These are phyloP conservation scores for Irena cyanogastra DNA, from an alignment of 2,113 vertebrate species.

Conservation along the genomic window DNA sequence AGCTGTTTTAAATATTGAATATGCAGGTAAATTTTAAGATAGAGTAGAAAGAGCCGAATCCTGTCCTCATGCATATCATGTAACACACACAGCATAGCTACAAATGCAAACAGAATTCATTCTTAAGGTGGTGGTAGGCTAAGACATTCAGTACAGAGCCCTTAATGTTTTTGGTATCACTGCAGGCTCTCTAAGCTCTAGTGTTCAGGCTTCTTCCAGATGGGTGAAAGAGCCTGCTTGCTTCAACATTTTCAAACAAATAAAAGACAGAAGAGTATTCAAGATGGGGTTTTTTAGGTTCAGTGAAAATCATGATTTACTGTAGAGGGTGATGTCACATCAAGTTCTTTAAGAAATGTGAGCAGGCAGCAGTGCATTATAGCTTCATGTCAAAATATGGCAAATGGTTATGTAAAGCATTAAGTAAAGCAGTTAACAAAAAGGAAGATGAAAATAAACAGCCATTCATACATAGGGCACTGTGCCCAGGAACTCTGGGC, in stretches of 20 bases:
- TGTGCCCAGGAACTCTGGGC: conserved; percentile 50
- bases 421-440: conserved; percentile 41
- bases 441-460: conserved; percentile 56
- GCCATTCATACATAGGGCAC: conserved; percentile 9
- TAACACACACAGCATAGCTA: background rate
- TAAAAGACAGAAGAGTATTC: background rate
- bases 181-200: background rate
- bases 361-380: background rate
- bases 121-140: background rate
- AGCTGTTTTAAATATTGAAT: conserved; percentile 34
- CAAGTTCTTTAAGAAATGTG: conserved; percentile 8
- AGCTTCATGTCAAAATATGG: background rate
- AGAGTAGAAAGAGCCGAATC: background rate
- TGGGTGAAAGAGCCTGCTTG: background rate
- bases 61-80: background rate
- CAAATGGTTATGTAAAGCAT: conserved; percentile 33
- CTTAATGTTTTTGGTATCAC: background rate
- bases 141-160: background rate
- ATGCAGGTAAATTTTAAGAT: conserved; percentile 1
- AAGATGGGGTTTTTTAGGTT: background rate
- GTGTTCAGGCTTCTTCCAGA: background rate
- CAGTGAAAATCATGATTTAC: conserved; percentile 11
- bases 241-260: conserved; percentile 21
- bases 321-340: background rate
- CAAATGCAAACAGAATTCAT: background rate